Conservation (phyloP, 2,888 invertebrate genomes). For the Parapristionchus giblindavisi region DNA sequence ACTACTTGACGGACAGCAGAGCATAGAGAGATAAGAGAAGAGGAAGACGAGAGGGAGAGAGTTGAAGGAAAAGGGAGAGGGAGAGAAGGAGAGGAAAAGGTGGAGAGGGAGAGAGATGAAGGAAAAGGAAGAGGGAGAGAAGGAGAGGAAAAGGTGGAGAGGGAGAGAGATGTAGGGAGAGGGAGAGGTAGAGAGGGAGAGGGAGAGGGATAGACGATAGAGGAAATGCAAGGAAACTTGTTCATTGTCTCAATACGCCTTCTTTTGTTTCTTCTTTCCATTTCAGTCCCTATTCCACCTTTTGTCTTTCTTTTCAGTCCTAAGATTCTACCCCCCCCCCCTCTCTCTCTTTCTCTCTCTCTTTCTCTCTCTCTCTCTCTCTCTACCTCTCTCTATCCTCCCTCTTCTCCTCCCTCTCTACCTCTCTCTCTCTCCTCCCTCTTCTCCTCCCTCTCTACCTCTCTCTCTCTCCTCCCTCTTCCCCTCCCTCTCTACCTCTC, state of each 20-base stretch:
- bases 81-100: too few species aligned
- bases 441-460: background rate
- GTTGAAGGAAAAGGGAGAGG: too few species aligned
- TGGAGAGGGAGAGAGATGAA: too few species aligned
- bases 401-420: background rate
- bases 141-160: background rate
- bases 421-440: background rate
- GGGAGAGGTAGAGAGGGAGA: background rate
- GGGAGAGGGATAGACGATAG: background rate
- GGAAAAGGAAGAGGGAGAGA: background rate
- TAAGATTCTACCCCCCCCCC: background rate
- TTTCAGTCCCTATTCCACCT: constrained; percentile 18
- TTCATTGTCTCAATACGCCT: too few species aligned
- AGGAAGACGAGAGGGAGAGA: too few species aligned
- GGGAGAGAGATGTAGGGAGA: background rate
- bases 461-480: too few species aligned
- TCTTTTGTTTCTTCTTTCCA: too few species aligned
- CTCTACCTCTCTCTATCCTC: background rate
- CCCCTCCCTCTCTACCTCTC: constrained; percentile 10
- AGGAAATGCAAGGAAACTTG: constrained; percentile 1
- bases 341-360: background rate
- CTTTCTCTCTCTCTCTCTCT: constrained; percentile 10
- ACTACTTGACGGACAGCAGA: too few species aligned
- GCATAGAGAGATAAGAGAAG: too few species aligned
- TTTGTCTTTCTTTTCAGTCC: constrained; percentile 9